Percentiles rank a stretch among this genome's conserved stretches.
Conservation (phyloP, 1,140 invertebrate species). For the Musca vetustissima region DNA sequence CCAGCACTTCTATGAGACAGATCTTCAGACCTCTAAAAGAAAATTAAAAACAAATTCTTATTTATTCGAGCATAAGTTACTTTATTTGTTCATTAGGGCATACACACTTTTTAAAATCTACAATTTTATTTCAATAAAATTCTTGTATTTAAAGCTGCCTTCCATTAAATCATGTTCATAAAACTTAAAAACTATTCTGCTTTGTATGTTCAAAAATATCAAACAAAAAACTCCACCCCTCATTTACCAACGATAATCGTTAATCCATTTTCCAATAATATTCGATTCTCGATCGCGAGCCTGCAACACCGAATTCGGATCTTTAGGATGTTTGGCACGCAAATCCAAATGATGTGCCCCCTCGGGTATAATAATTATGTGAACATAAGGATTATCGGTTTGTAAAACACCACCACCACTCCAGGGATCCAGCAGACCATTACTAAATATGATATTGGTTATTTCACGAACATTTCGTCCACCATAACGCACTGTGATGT, state of each 20-base stretch:
- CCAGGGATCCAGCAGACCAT: conserved; percentile 79
- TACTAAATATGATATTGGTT: conserved; percentile 57
- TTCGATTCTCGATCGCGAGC: conserved; percentile 37
- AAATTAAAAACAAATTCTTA: no score
- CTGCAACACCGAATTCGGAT: conserved; percentile 32
- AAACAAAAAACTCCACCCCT: not conserved
- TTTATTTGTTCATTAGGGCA: no score
- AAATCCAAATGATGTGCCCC: conserved; percentile 94
- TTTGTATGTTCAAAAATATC: no score
- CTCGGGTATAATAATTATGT: conserved; percentile 80
- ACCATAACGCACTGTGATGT: conserved; percentile 77
- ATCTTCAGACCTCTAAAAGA: no score
- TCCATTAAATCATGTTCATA: no score
- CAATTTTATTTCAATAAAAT: no score
- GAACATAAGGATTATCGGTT: conserved; percentile 67
- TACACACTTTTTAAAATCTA: no score
- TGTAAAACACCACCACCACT: conserved; percentile 83
- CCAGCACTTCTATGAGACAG: no score
- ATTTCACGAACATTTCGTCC: conserved; percentile 62
- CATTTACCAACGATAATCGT: conserved; percentile 25
- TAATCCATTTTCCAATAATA: conserved; percentile 43
- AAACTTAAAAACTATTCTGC: no score
- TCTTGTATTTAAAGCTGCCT: no score
- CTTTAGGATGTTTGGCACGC: conserved; percentile 55
- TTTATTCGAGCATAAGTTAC: no score